phyloP scores from a whole-genome alignment of 2,888 invertebrate genomes.

The Slavum lentiscoides region DNA sequence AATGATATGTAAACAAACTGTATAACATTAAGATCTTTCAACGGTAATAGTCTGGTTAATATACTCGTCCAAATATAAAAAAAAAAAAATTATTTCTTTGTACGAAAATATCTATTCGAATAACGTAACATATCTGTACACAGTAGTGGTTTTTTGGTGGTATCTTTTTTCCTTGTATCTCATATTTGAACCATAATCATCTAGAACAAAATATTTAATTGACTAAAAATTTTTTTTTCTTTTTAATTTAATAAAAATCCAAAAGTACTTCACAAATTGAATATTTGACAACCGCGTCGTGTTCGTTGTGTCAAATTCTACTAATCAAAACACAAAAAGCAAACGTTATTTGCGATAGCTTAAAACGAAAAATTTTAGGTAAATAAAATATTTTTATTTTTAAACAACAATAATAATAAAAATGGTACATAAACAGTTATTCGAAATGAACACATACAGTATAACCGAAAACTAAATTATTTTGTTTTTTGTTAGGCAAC shows the following conservation, averaged over 20 bases:
- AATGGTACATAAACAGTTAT: neutral
- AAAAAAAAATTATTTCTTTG: neutral
- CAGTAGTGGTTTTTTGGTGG: neutral
- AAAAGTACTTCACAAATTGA: too few relatives aligned
- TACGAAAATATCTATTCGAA: neutral
- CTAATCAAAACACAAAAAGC: too few relatives aligned
- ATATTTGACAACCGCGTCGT: too few relatives aligned
- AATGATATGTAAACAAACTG: neutral
- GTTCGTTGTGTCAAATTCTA: too few relatives aligned
- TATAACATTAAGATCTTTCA: too few relatives aligned
- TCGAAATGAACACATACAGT: conserved; percentile 32
- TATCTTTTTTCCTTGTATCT: neutral
- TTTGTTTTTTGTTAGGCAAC: neutral
- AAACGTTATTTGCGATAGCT: too few relatives aligned
- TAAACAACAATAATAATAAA: conserved; percentile 3
- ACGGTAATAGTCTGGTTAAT: too few relatives aligned
- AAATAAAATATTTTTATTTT: conserved; percentile 4
- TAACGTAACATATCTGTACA: neutral
- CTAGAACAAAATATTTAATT: conserved; percentile 2
- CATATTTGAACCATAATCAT: neutral
- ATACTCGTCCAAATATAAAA: neutral
- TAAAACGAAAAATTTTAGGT: neutral
- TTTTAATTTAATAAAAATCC: too few relatives aligned
- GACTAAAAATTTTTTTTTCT: neutral
- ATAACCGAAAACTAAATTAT: neutral